Evolutionary conservation across 1,140 invertebrate species (phyloP).

Genomic region (Panagrolaimus sp.): DNA sequence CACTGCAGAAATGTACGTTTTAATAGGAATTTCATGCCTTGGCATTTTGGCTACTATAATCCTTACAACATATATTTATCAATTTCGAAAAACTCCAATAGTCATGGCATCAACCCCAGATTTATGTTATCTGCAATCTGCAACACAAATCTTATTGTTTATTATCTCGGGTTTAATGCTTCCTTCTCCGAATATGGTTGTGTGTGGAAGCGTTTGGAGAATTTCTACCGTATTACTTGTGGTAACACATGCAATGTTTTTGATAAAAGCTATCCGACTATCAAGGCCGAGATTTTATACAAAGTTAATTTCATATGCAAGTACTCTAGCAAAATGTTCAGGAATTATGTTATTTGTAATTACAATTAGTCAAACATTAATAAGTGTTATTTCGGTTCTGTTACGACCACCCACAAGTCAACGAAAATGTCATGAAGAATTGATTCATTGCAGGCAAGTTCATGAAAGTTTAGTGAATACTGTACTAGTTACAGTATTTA

Average conservation of each 20-base stretch:
- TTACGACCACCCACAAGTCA: not conserved
- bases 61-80: not conserved
- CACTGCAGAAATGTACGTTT: not conserved
- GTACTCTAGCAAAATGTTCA: not conserved
- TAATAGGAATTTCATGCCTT: not conserved
- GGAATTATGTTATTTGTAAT: not conserved
- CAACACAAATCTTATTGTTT: not conserved
- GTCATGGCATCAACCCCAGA: conserved; percentile 5
- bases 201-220: not conserved
- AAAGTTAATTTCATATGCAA: conserved; percentile 7
- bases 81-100: not conserved
- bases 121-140: not conserved
- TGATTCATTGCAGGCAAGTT: not conserved
- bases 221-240: not conserved
- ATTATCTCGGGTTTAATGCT: not conserved
- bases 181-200: not conserved
- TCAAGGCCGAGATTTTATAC: conserved; percentile 8
- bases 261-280: conserved; percentile 14
- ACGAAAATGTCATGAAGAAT: not conserved
- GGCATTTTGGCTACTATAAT: not conserved
- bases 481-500: too few species aligned
- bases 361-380: not conserved
- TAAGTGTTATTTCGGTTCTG: not conserved
- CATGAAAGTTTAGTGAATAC: too few species aligned
- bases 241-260: not conserved